Base-by-base conservation (phyloP, 2,888 invertebrate species). In the Adelphocoris suturalis region DNA sequence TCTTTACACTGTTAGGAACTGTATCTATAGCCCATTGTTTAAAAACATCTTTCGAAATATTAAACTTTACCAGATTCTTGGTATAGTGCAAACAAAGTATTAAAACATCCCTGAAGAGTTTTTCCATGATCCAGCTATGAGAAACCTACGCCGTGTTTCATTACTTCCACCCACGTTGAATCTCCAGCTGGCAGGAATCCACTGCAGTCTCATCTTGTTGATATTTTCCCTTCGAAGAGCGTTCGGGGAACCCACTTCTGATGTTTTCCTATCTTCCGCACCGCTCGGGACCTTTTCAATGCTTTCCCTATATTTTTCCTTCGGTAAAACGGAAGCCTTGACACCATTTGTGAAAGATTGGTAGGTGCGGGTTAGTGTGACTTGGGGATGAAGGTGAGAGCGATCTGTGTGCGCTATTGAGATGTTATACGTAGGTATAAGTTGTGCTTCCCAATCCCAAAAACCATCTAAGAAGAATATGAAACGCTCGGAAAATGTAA, bases 121-220 rank as follows among this genome's bases (percentile, higher is more conserved):
- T 37, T 37, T 2, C 37, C 37, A 37, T 57, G 57, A 57, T n/a
- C 16, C 57, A 7, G 57, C 14, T 5, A 7, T 7, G 57, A 16
- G 14, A n/a, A 57, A 57, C 57, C 16, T 2, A 57, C 14, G 7
- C 57, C 16, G 7, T 2, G n/a, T 57, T 57, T n/a, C 57, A 57
- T 57, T n/a, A 16, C 37, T 37, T 57, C n/a, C 57, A n/a, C n/a
- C n/a, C n/a, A 57, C 16, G 16, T 57, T n/a, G 16, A 57, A 57
- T n/a, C 7, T 57, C 57, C 14, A 57, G 16, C 7, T n/a, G 19
- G 57, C n/a, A 7, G 57, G 57, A 57, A 57, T 57, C 14, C 57
- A 57, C n/a, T 57, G 57, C 57, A n/a, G 57, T 57, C 57, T 57
- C 57, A 57, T n/a, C 13, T 57, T 57, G 57, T 57, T 57, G 57